phyloP scores from a whole-genome alignment of 2,888 invertebrate species.

The Drosophila sordidula region DNA sequence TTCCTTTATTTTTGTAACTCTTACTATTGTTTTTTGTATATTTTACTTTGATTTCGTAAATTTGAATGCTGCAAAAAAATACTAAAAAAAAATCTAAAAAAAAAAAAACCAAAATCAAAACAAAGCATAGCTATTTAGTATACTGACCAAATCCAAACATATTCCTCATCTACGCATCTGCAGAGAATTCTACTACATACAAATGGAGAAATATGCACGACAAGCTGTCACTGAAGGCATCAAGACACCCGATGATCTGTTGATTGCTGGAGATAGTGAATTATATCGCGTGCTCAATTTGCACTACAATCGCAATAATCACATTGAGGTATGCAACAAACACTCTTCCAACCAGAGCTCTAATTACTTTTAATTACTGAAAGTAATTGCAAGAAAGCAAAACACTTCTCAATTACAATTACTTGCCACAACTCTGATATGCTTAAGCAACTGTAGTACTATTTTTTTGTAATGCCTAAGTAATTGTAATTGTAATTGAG shows the following conservation, averaged over 20 bases:
- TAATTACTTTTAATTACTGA: constrained; percentile 24
- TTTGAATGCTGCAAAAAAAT: constrained; percentile 69
- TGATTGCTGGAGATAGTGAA: constrained; percentile 97
- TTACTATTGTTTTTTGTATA: constrained; percentile 34
- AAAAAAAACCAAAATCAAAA: constrained; percentile 22
- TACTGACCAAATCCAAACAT: constrained; percentile 75
- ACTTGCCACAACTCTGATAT: background rate
- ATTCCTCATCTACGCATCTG: constrained; percentile 83
- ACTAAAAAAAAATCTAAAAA: constrained; percentile 24
- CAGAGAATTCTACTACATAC: constrained; percentile 99
- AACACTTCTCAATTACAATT: constrained; percentile 14
- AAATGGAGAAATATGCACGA: constrained; percentile 99
- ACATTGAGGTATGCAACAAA: constrained; percentile 84
- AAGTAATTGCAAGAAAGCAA: background rate
- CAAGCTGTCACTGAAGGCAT: constrained; percentile 99
- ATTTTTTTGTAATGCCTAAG: constrained; percentile 1
- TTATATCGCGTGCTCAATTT: constrained; percentile 98
- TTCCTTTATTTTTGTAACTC: constrained; percentile 19
- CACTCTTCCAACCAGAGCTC: constrained; percentile 32
- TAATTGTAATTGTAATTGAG: constrained; percentile 4
- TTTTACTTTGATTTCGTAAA: constrained; percentile 66
- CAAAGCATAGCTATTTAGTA: constrained; percentile 55
- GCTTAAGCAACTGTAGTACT: background rate
- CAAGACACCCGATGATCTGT: constrained; percentile 95
- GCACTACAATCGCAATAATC: constrained; percentile 97